Evolutionary conservation across 2,113 vertebrate species (phyloP), one percentile per base, ranked within the genome.

Genomic region (Mormoops blainvillei): DNA sequence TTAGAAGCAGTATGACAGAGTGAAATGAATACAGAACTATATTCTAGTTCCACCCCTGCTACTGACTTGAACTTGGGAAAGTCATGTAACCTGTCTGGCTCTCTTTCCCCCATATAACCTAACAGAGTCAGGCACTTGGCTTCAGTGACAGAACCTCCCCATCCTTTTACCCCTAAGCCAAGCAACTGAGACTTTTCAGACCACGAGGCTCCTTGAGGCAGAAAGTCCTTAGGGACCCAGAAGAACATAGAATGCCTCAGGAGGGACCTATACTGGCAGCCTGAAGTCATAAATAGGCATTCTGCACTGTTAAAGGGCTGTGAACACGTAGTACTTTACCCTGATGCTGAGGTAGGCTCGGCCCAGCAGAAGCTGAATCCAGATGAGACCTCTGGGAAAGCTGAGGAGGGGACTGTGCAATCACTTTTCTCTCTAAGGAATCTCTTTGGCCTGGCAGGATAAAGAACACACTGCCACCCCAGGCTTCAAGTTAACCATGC

Each of bases 121-220:
- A 19, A 14, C 24, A 77, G 61, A 54, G 9, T 52, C 65, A 73
- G 50, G 36, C 36, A 50, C 70, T 68, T 41, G 31, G 67, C 31
- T 54, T 73, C n/a, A 15, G 28, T 22, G 16, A 36, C 19, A 63
- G 76, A 92, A 74, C 24, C 19, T 61, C 28, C 52, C 3, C 38
- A 48, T 78, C 68, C 48, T 87, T 18, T 95, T 22, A 54, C 20
- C 54, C 20, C 7, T 7, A 38, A 78, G 38, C 77, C 82, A 78
- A 89, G 83, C 74, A 97, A 63, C 65, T 81, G 81, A 73, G 61
- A 19, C 73, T 70, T 84, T 91, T 96, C 67, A 83, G 41, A 52
- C 78, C 24, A 68, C 0, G 9, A 76, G n/a, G 63, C 65, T 89
- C 33, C 68, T 87, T 65, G 67, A 58, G 80, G 54, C 81, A 80